These are phyloP conservation scores for Ferdinandea cuprea DNA, from an alignment of 2,888 invertebrate species.

Conservation along the genomic window DNA sequence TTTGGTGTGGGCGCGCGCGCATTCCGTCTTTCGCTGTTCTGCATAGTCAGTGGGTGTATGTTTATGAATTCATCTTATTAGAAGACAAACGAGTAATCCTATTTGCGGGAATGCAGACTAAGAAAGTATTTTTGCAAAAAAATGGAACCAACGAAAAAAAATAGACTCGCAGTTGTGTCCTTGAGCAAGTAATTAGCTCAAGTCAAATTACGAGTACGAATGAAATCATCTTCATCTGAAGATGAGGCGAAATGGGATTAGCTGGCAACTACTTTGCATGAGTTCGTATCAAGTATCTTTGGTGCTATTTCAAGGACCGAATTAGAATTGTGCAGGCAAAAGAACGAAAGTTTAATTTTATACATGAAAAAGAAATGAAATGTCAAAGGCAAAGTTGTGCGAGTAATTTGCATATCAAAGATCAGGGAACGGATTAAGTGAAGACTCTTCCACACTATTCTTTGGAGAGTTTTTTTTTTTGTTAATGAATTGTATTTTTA, in stretches of 20 bases:
- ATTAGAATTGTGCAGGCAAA: too few species aligned
- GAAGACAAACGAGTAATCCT: constrained; percentile 25
- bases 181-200: neutral
- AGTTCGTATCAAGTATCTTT: too few species aligned
- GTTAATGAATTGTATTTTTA: too few species aligned
- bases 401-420: too few species aligned
- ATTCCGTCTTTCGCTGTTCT: neutral
- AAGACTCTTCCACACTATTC: too few species aligned
- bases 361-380: too few species aligned
- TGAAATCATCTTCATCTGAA: neutral
- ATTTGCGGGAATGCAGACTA: constrained; percentile 6
- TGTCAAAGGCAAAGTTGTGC: too few species aligned
- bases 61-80: constrained; percentile 38
- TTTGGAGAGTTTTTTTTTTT: too few species aligned
- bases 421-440: too few species aligned
- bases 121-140: neutral
- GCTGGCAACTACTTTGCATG: neutral
- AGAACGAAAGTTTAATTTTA: too few species aligned
- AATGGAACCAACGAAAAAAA: too few species aligned
- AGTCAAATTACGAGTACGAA: neutral
- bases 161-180: neutral
- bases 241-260: neutral
- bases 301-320: too few species aligned
- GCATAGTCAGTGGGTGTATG: constrained; percentile 29
- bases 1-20: constrained; percentile 19